Percentiles rank a stretch among this genome's conserved stretches.
Evolutionary conservation across 2,888 invertebrate genomes (phyloP).

Genomic region (Melolontha melolontha): DNA sequence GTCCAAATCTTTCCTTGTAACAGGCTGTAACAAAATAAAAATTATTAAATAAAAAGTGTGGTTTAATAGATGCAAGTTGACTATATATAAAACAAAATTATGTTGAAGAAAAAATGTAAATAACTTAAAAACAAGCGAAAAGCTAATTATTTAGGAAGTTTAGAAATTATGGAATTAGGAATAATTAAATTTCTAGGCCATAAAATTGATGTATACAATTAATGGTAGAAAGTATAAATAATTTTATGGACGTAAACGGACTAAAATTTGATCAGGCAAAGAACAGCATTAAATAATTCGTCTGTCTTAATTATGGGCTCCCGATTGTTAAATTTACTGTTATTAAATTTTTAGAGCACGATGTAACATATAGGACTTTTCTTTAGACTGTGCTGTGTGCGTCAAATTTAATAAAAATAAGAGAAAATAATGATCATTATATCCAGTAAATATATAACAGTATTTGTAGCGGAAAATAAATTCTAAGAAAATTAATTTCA

Average conservation of each 20-base stretch:
- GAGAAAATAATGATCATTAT: background rate
- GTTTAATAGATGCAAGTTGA: background rate
- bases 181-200: constrained; percentile 27
- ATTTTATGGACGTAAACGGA: constrained; percentile 14
- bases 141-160: background rate
- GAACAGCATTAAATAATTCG: constrained; percentile 8
- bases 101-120: background rate
- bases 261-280: constrained; percentile 5
- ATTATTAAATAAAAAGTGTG: constrained; percentile 1
- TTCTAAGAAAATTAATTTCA: background rate
- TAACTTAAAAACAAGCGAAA: background rate
- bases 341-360: constrained; percentile 27
- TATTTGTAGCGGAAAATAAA: constrained; percentile 10
- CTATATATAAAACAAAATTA: no score
- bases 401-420: background rate
- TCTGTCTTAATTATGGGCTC: constrained; percentile 15
- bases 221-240: constrained; percentile 22
- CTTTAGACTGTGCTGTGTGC: background rate
- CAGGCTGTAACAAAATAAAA: constrained; percentile 58
- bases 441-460: constrained; percentile 21
- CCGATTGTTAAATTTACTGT: constrained; percentile 21
- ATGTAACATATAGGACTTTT: background rate
- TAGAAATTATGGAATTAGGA: constrained; percentile 15
- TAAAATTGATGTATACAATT: constrained; percentile 15
- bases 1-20: constrained; percentile 61